phyloP scores from a whole-genome alignment of 2,797 vertebrate species.

The Acanthurus tractus region DNA sequence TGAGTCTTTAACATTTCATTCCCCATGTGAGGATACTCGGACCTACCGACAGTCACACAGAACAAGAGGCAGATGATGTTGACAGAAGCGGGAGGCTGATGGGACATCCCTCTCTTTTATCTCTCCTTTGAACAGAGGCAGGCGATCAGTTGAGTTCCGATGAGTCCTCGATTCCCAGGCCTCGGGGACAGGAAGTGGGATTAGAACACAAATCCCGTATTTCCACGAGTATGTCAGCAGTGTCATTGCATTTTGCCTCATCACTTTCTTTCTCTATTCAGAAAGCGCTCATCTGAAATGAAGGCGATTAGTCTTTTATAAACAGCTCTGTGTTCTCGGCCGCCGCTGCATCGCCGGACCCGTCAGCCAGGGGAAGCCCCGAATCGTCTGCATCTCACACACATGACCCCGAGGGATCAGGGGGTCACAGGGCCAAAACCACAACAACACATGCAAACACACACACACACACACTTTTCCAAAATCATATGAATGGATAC shows the following conservation, averaged over 20 bases:
- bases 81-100: conserved; percentile 41
- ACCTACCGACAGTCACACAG: conserved; percentile 25
- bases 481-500: not conserved
- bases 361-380: conserved; percentile 38
- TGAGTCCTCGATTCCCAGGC: conserved; percentile 77
- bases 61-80: conserved; percentile 39
- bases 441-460: not conserved
- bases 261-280: conserved; percentile 74
- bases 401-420: conserved; percentile 64
- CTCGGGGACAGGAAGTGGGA: conserved; percentile 83
- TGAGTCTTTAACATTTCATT: conserved; percentile 41
- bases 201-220: conserved; percentile 80
- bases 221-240: conserved; percentile 74
- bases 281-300: conserved; percentile 80
- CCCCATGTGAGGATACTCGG: conserved; percentile 13
- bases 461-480: no score
- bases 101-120: conserved; percentile 16
- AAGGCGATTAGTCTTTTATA: conserved; percentile 80
- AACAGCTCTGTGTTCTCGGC: conserved; percentile 71
- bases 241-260: conserved; percentile 70
- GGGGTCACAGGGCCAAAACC: conserved; percentile 29
- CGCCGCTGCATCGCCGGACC: conserved; percentile 28
- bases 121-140: conserved; percentile 37
- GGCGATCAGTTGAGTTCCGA: conserved; percentile 50
- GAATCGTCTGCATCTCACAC: conserved; percentile 37